A percentile compares a stretch with the other conserved stretches of the same genome.
Conservation (phyloP, 1,140 invertebrate species). For the Tetramorium simillimum region DNA sequence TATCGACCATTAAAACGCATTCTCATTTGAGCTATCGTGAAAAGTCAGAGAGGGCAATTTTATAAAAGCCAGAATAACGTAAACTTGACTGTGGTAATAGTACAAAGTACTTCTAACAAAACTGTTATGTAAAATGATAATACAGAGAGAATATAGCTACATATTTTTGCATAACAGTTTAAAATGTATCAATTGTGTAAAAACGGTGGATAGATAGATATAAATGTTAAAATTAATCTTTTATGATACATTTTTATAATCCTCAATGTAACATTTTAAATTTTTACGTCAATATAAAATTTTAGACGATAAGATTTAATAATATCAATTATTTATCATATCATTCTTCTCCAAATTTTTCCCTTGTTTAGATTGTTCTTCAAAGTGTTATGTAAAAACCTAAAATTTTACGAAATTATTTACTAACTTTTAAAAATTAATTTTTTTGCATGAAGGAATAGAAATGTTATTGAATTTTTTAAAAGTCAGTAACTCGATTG, state of each 20-base stretch:
- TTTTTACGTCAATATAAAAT: neutral
- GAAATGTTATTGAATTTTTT: neutral
- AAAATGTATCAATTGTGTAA: neutral
- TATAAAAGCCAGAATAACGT: constrained; percentile 14
- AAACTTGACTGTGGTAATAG: constrained; percentile 47
- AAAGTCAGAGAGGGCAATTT: constrained; percentile 24
- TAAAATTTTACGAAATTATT: neutral
- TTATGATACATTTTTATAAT: neutral
- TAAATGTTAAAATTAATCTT: neutral
- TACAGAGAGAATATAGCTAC: neutral
- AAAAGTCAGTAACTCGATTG: neutral
- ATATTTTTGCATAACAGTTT: constrained; percentile 10
- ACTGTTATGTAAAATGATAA: constrained; percentile 71
- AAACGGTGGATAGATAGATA: neutral
- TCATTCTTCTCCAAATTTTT: neutral
- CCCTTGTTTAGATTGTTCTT: neutral
- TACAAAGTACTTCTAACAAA: constrained; percentile 62
- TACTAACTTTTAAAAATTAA: neutral
- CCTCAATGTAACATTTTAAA: neutral
- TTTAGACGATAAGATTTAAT: neutral
- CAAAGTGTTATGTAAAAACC: neutral
- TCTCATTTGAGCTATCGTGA: constrained; percentile 14
- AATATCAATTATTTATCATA: neutral
- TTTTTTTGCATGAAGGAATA: neutral
- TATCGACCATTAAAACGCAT: constrained; percentile 1